Base-by-base conservation (phyloP, 2,888 invertebrate genomes). In the Phymatocera aterrima region DNA sequence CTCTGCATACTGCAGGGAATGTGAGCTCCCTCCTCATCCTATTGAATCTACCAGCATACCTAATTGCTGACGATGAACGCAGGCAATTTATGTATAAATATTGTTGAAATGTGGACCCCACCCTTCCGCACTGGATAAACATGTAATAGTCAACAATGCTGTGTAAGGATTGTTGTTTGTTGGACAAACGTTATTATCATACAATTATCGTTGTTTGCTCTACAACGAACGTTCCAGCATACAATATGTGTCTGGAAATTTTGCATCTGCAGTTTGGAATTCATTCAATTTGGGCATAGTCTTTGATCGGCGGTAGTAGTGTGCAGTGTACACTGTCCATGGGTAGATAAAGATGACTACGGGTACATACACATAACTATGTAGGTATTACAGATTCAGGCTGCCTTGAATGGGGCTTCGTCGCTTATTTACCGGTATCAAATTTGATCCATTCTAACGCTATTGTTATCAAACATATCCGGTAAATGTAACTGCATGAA, bases 81-180 rank as follows among this genome's bases (percentile, higher is more conserved):
- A 24, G 15, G n/a, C n/a, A 43, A 68, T 68, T 46, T 68, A 24
- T 28, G 46, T 21, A 28, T 68, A n/a, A 68, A 68, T 28, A 46
- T 46, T 24, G 68, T 68, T 34, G n/a, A 12, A 24, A 68, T 28
- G 21, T 68, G 18, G 40, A 24, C 46, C 15, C 21, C 12, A 43
- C 46, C 28, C 21, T 6, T 46, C 21, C 24, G 4, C 8, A 68
- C 24, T 15, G 15, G 28, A 24, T 46, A 4, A 61, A 28, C 43
- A 40, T 24, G 18, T 24, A 24, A 24, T 28, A 24, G 68, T 28
- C 28, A 24, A 10, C 24, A 28, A 46, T 3, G 46, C 28, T 15
- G 68, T 46, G 43, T 24, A 6, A n/a, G n/a, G n/a, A 24, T 46
- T 46, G 28, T 43, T 68, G n/a, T 68, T 68, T 64, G 37, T 37